These are phyloP conservation scores for Merodon equestris DNA, from an alignment of 2,888 invertebrate species.

Conservation along the genomic window DNA sequence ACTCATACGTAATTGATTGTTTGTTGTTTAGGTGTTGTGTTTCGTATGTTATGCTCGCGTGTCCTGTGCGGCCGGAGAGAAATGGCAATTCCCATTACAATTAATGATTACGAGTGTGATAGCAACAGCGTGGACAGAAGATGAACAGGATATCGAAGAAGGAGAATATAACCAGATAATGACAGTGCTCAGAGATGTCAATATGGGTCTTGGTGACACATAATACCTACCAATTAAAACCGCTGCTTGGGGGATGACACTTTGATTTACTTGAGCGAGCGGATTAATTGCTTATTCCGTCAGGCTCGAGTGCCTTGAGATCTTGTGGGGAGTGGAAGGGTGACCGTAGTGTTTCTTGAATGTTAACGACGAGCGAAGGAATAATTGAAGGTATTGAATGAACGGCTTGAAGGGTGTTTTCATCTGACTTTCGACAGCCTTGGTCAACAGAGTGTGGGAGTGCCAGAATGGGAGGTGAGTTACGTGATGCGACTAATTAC, in stretches of 20 bases:
- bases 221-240: conserved; percentile 48
- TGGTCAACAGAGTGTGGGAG: no score
- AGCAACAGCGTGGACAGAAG: conserved; percentile 7
- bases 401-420: no score
- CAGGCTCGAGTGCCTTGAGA: background rate
- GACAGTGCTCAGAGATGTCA: conserved; percentile 24
- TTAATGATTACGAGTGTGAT: conserved; percentile 52
- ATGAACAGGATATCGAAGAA: background rate
- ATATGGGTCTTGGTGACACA: conserved; percentile 27
- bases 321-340: no score
- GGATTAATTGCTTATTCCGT: conserved; percentile 44
- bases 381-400: no score
- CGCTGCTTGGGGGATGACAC: conserved; percentile 25
- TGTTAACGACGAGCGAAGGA: no score
- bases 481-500: no score
- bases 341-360: no score
- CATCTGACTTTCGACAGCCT: no score
- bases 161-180: conserved; percentile 28
- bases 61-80: background rate
- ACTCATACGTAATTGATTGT: conserved; percentile 52
- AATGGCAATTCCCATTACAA: conserved; percentile 23
- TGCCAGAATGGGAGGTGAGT: no score
- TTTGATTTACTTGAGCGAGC: conserved; percentile 33
- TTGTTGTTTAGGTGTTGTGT: conserved; percentile 21
- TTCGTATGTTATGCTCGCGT: background rate